A percentile compares a stretch with the other conserved stretches of the same genome.
Conservation (phyloP, 1,140 invertebrate genomes). For the Pseudomyrmex cubaensis region DNA sequence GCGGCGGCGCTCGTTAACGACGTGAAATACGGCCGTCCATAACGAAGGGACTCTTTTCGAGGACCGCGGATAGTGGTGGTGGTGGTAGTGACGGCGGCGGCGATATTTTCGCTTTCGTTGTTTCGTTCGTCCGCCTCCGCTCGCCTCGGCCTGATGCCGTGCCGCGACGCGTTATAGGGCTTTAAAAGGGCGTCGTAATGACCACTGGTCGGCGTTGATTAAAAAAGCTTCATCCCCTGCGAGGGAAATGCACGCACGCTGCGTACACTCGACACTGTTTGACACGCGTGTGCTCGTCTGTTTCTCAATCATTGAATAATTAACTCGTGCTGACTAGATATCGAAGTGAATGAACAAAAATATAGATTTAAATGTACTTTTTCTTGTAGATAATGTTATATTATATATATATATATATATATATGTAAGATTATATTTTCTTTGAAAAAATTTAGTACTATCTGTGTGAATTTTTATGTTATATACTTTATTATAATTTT, state of each 20-base stretch:
- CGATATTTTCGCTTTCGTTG: conserved; percentile 63
- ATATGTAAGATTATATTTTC: no score
- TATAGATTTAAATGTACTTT: neutral
- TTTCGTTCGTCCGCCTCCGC: conserved; percentile 47
- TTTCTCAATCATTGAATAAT: conserved; percentile 23
- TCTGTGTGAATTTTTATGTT: neutral
- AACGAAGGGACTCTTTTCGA: conserved; percentile 77
- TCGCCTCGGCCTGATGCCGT: conserved; percentile 46
- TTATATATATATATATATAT: no score
- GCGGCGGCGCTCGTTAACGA: conserved; percentile 80
- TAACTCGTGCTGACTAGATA: neutral
- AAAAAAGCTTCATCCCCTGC: conserved; percentile 72
- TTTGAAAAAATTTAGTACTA: no score
- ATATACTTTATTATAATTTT: neutral
- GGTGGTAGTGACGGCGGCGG: conserved; percentile 1
- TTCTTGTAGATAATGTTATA: neutral
- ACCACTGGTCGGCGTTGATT: conserved; percentile 78
- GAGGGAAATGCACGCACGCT: conserved; percentile 1
- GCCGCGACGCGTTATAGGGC: conserved; percentile 73
- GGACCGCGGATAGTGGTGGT: neutral
- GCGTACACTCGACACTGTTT: conserved; percentile 35
- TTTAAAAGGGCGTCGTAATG: conserved; percentile 81
- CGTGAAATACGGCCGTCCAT: conserved; percentile 81
- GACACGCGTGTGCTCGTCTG: conserved; percentile 6
- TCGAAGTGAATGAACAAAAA: conserved; percentile 9